phyloP scores from a whole-genome alignment of 2,113 vertebrate species.

The Crypturellus undulatus region DNA sequence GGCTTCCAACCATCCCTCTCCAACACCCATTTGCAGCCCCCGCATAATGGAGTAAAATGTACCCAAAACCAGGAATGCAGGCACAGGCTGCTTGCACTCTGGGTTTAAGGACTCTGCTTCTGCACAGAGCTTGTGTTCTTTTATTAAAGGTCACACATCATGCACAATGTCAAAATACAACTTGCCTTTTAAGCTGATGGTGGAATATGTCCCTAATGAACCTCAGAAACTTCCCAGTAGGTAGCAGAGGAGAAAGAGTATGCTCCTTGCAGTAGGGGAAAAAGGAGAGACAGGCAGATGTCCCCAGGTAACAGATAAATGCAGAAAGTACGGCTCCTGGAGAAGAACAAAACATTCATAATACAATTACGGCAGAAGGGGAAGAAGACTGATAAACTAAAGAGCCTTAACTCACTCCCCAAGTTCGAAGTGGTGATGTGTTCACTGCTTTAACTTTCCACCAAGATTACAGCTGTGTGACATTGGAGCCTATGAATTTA shows the following conservation, averaged over 20 bases:
- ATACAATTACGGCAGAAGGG: conserved; percentile 59
- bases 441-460: conserved; percentile 77
- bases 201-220: not conserved
- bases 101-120: not conserved
- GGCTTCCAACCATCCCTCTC: not conserved
- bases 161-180: not conserved
- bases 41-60: fast-evolving
- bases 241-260: conserved; percentile 2
- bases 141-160: conserved; percentile 42
- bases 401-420: conserved; percentile 60
- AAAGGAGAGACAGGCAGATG: not conserved
- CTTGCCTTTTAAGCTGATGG: not conserved
- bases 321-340: conserved; percentile 28
- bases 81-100: not conserved
- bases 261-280: not conserved
- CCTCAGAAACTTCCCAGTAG: not conserved
- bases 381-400: conserved; percentile 59
- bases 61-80: not conserved
- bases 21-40: not conserved
- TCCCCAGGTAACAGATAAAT: conserved; percentile 37
- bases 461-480: conserved; percentile 80
- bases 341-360: conserved; percentile 66
- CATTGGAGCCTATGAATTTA: conserved; percentile 84
- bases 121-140: not conserved
- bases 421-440: conserved; percentile 70